Evolutionary conservation across 2,888 invertebrate species (phyloP).

Genomic region (Heliconius hortense): DNA sequence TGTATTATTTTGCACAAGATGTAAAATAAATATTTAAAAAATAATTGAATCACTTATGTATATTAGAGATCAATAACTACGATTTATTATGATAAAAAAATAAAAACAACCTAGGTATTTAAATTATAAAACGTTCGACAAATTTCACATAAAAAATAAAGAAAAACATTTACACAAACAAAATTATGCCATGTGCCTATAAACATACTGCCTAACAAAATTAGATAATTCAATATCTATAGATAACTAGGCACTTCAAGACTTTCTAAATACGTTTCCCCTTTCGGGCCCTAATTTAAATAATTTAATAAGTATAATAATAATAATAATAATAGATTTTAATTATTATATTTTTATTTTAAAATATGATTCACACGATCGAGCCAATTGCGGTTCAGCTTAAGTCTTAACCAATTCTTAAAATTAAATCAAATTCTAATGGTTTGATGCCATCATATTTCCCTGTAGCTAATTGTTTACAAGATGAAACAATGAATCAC

Average conservation of each 20-base stretch:
- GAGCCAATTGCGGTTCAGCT: not conserved
- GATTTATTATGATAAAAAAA: constrained; percentile 8
- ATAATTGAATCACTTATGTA: constrained; percentile 14
- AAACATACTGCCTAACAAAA: constrained; percentile 10
- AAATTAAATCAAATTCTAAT: constrained; percentile 13
- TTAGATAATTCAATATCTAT: constrained; percentile 27
- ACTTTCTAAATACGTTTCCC: constrained; percentile 21
- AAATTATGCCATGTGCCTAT: constrained; percentile 27
- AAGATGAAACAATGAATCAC: constrained; percentile 15
- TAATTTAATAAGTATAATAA: constrained; percentile 13
- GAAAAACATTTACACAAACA: not conserved
- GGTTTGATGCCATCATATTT: constrained; percentile 11
- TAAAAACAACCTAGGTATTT: constrained; percentile 2
- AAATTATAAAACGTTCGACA: constrained; percentile 9
- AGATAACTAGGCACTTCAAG: constrained; percentile 40
- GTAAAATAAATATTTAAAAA: constrained; percentile 2
- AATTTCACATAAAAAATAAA: constrained; percentile 4
- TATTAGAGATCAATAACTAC: constrained; percentile 32
- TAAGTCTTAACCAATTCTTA: constrained; percentile 16
- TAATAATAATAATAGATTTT: constrained; percentile 12
- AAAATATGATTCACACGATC: constrained; percentile 2
- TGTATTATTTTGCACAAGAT: not conserved
- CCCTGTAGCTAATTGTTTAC: constrained; percentile 23
- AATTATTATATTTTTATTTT: not conserved
- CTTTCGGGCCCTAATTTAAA: constrained; percentile 16